Base-by-base conservation (phyloP, 2,113 vertebrate genomes). In the Chloropsis cyanopogon region DNA sequence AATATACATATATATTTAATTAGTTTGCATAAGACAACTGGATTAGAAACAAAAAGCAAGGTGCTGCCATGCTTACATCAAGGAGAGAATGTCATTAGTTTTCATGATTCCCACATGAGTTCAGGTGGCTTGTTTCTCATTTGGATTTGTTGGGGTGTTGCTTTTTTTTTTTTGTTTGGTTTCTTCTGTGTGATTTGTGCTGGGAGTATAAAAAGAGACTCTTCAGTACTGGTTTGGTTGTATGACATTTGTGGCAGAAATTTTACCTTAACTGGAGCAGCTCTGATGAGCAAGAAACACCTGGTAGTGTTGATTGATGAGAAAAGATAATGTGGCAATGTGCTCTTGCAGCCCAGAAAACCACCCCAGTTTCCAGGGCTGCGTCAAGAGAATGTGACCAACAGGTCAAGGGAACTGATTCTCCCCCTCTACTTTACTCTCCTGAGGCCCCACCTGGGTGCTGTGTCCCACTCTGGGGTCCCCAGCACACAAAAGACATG, bases 1-100 rank as follows among this genome's bases (percentile, higher is more conserved):
- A 95, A 93, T 92, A 83, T 78, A 61, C 82, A 91, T 86, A 70
- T 92, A 90, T 96, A 92, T 97, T 96, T 97, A 73, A 95, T 95
- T 81, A 64, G 65, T 89, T 93, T 96, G 84, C 84, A 12, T 94
- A 92, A 95, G 68, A 52, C 68, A 81, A 44, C 72, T 70, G 46
- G 24, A 78, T 73, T 86, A 56, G 39, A 61, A 95, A 68, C 42
- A 88, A 49, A 89, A 86, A 86, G 18, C 35, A 52, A 72, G 24
- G 44, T 90, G 28, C 50, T 75, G 47, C 64, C 53, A 5, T 81
- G 22, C 35, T 69, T 80, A 7, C 11, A 37, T 88, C 44, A 41
- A 1, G 14, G 37, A 60, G 52, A 70, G 39, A 83, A 65, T 21
- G 44, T 15, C 20, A 15, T 73, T 80, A 28, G 14, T 61, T 87